Conservation (phyloP, 2,888 invertebrate species). For the Dolomedes plantarius region DNA sequence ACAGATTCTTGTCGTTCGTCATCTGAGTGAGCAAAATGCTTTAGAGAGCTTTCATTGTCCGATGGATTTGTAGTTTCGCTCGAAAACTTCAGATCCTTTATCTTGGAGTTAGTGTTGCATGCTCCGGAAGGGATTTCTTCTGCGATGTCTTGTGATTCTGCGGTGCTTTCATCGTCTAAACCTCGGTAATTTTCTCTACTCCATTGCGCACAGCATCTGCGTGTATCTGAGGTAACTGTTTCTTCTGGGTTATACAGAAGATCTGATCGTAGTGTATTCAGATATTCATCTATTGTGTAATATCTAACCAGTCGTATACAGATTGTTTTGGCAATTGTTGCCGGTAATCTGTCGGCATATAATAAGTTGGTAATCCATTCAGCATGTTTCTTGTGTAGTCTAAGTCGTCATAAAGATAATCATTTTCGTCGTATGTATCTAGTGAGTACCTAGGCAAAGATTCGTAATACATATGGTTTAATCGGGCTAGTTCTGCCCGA, state of each 20-base stretch:
- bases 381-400: neutral
- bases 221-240: neutral
- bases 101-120: neutral
- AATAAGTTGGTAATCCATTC: neutral
- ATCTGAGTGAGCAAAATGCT: constrained; percentile 21
- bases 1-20: constrained; percentile 83
- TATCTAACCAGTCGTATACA: constrained; percentile 37
- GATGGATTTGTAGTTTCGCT: neutral
- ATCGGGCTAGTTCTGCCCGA: constrained; percentile 12
- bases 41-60: constrained; percentile 7
- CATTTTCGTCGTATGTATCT: constrained; percentile 10
- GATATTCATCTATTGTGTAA: constrained; percentile 15
- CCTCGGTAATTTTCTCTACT: constrained; percentile 13
- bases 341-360: neutral
- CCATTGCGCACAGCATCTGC: neutral
- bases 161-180: constrained; percentile 17
- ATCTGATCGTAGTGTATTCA: neutral
- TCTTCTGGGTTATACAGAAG: neutral
- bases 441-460: neutral
- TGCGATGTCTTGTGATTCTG: constrained; percentile 22
- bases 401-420: constrained; percentile 11
- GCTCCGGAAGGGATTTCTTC: neutral
- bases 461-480: constrained; percentile 30
- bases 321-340: constrained; percentile 27
- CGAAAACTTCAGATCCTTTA: neutral